Conservation (phyloP, 1,140 invertebrate genomes). For the Sitophilus oryzae region DNA sequence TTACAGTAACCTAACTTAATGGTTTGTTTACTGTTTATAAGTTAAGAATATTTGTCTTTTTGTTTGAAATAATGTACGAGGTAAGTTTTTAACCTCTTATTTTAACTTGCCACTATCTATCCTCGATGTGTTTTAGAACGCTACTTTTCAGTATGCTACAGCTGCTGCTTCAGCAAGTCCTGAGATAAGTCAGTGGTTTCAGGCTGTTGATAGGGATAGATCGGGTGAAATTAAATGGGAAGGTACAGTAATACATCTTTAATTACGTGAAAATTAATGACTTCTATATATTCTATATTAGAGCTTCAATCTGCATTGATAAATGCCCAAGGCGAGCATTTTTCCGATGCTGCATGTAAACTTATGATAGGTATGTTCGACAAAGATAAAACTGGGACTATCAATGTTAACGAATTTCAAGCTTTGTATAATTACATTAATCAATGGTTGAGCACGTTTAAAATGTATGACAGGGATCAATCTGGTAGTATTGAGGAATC, state of each 20-base stretch:
- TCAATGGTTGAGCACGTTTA: constrained; percentile 78
- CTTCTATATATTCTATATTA: constrained; percentile 1
- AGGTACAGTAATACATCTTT: background rate
- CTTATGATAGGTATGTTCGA: constrained; percentile 95
- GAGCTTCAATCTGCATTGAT: constrained; percentile 79
- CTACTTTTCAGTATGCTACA: constrained; percentile 18
- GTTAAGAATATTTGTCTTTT: too few species aligned
- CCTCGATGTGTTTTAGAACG: constrained; percentile 14
- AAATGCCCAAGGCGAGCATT: constrained; percentile 80
- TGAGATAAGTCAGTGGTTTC: constrained; percentile 75
- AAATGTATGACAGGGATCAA: constrained; percentile 73
- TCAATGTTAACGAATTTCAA: constrained; percentile 80
- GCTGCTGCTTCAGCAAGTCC: constrained; percentile 44
- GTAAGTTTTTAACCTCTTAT: too few species aligned
- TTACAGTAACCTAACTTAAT: too few species aligned
- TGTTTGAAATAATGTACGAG: too few species aligned
- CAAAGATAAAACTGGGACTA: constrained; percentile 75
- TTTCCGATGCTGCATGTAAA: constrained; percentile 76
- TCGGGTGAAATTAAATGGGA: constrained; percentile 74
- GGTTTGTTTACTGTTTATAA: too few species aligned
- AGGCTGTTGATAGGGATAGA: constrained; percentile 70
- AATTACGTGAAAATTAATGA: background rate
- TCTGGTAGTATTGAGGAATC: constrained; percentile 76
- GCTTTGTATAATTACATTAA: constrained; percentile 85
- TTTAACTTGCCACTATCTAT: too few species aligned